Evolutionary conservation across 2,113 vertebrate genomes (phyloP), one percentile per base, ranked within the genome.

Genomic region (Proteles cristata): DNA sequence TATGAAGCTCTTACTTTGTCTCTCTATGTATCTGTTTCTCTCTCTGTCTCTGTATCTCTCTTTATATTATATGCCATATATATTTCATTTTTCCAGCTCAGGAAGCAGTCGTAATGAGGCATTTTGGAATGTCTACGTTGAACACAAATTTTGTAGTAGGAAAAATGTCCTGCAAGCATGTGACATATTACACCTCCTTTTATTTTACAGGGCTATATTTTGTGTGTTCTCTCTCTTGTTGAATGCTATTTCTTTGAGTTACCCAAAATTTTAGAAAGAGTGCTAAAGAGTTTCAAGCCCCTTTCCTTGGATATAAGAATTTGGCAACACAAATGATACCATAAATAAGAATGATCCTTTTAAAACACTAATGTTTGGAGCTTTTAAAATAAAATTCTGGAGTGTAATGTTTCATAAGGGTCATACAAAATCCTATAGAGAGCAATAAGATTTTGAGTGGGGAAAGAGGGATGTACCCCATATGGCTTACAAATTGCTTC

Each of bases 401-500:
- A 88, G 5, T 88, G 21, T 68, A 96, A 45, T 93, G 26, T 88
- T 96, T 94, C 76, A 92, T 35, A 85, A 90, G 85, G 48, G 28
- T 93, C 71, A 77, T 85, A 93, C 17, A 81, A 82, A 71, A 86
- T 88, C 31, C 81, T 83, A 79, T 3, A 53, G 68, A 88, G 69
- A 96, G 66, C 79, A 94, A 61, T 55, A 85, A 55, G 61, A 93
- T 76, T 95, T 97, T 65, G 61, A 90, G 66, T 97, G 15, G 58
- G 74, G 39, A 97, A 90, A 90, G 58, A 88, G 50, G 71, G 45
- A 93, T 84, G 28, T 81, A 55, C 43, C 81, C 77, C 71, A 58
- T 82, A 79, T 5, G 77, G 88, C 92, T 96, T 95, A 97, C 84
- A 96, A 98, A 98, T 96, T 96, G 87, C 83, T 88, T 98, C 95